phyloP scores from a whole-genome alignment of 2,888 invertebrate genomes.

The Laothoe populi region DNA sequence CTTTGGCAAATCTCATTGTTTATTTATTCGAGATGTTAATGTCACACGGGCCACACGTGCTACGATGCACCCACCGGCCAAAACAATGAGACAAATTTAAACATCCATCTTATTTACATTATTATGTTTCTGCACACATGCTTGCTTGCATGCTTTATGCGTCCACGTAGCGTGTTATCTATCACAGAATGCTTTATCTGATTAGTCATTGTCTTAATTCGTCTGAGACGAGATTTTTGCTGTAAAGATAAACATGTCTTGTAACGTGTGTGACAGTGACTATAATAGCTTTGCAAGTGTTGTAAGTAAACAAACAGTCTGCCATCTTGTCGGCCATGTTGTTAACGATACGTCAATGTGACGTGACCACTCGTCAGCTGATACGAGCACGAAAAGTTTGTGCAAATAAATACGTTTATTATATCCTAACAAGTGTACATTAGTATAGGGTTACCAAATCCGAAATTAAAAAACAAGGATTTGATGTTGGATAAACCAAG shows the following conservation, averaged over 20 bases:
- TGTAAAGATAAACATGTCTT: slow-evolving; percentile 34
- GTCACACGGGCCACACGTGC: slow-evolving; percentile 49
- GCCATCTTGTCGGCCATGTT: slow-evolving; percentile 76
- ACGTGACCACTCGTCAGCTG: slow-evolving; percentile 68
- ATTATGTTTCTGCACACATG: slow-evolving; percentile 32
- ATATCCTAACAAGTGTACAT: slow-evolving; percentile 26
- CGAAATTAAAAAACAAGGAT: no score
- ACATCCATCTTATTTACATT: slow-evolving; percentile 20
- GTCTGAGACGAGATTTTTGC: slow-evolving; percentile 30
- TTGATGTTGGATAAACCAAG: no score
- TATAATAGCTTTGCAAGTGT: slow-evolving; percentile 39
- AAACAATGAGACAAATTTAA: slow-evolving; percentile 8
- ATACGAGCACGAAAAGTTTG: slow-evolving; percentile 46
- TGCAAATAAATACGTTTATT: slow-evolving; percentile 35
- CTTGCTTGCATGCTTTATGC: slow-evolving; percentile 7
- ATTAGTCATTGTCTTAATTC: slow-evolving; percentile 34
- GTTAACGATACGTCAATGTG: slow-evolving; percentile 63
- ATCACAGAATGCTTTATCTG: slow-evolving; percentile 24
- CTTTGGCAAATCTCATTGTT: slow-evolving; percentile 60
- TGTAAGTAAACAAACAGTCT: slow-evolving; percentile 70
- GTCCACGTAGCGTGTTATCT: slow-evolving; percentile 17
- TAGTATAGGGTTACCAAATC: no score
- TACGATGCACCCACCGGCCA: slow-evolving; percentile 27
- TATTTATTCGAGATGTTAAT: slow-evolving; percentile 51
- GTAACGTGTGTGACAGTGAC: slow-evolving; percentile 28